Conservation (phyloP, 2,113 vertebrate genomes). For the Vidua chalybeata region DNA sequence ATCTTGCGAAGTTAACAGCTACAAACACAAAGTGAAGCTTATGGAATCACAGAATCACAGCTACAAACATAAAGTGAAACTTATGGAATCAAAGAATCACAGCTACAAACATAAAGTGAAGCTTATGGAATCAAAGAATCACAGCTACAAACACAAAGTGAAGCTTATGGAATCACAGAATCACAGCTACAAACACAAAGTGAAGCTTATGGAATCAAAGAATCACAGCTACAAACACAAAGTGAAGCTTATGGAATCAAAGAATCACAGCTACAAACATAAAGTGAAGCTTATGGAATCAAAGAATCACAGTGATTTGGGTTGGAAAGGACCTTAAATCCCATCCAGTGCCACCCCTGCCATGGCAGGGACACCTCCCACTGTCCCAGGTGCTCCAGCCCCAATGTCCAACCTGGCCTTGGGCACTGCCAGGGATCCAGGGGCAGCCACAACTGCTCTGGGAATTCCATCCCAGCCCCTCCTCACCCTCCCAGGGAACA, state of each 20-base stretch:
- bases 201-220: not conserved
- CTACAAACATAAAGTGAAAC: not conserved
- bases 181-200: not conserved
- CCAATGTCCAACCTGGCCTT: not conserved
- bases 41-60: not conserved
- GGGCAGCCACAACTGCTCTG: not conserved
- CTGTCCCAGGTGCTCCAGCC: not conserved
- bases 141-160: not conserved
- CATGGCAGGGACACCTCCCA: not conserved
- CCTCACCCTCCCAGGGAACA: not conserved
- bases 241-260: not conserved
- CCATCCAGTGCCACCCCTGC: accelerated
- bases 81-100: too few species aligned
- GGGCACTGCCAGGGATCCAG: not conserved
- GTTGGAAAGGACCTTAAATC: not conserved
- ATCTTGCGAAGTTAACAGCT: not conserved
- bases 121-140: not conserved
- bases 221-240: not conserved
- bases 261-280: not conserved
- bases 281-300: not conserved
- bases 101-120: not conserved
- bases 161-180: not conserved
- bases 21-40: not conserved
- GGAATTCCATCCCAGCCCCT: accelerated
- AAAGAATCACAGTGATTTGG: not conserved